Conservation (phyloP, 2,113 vertebrate genomes). For the Lethenteron reissneri region DNA sequence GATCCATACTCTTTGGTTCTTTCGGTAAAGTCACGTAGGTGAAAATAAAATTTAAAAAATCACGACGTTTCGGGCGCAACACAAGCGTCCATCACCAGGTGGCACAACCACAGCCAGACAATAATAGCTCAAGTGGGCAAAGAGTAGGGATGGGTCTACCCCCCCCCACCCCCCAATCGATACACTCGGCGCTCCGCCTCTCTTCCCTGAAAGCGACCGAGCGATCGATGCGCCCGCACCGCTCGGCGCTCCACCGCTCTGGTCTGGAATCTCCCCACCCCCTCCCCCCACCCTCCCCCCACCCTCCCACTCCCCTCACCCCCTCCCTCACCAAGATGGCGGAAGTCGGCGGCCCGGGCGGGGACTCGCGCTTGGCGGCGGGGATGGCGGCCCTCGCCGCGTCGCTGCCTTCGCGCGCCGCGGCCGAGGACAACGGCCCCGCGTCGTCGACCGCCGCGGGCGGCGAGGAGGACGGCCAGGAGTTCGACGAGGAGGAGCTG, state of each 20-base stretch:
- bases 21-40: no score
- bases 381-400: background rate
- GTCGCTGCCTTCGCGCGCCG: background rate
- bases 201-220: no score
- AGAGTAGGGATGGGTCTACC: no score
- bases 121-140: no score
- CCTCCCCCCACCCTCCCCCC: background rate
- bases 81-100: no score
- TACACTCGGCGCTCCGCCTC: no score
- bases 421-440: background rate
- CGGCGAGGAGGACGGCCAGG: background rate
- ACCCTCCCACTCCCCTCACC: background rate
- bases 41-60: no score
- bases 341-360: constrained; percentile 5
- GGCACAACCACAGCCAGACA: no score
- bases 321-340: constrained; percentile 4
- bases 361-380: background rate
- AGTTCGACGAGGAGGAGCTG: constrained; percentile 5
- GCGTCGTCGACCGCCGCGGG: background rate
- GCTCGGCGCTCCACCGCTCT: background rate
- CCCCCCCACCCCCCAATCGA: no score
- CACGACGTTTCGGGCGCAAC: no score
- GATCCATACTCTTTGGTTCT: no score
- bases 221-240: no score
- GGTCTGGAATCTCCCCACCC: background rate